Evolutionary conservation across 2,888 invertebrate genomes (phyloP).

Genomic region (Hecatera dysodea): DNA sequence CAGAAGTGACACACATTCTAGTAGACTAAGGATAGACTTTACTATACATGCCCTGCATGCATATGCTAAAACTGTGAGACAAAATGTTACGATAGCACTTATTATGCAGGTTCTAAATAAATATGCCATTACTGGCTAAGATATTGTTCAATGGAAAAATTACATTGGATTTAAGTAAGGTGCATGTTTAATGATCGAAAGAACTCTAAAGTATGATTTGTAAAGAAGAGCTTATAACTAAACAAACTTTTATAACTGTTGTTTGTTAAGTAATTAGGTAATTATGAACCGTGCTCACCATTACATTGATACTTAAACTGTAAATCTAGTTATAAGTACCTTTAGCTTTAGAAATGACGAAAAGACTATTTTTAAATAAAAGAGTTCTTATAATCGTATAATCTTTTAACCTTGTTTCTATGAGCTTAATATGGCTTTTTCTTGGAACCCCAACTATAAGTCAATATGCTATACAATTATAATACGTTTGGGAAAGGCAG

Average conservation of each 20-base stretch:
- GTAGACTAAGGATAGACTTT: background rate
- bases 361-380: slow-evolving; percentile 30
- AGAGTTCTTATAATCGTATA: background rate
- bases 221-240: background rate
- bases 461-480: background rate
- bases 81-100: background rate
- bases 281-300: background rate
- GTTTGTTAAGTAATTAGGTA: background rate
- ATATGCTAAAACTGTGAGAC: background rate
- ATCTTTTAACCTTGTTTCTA: background rate
- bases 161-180: background rate
- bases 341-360: background rate
- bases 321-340: slow-evolving; percentile 9
- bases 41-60: background rate
- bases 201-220: background rate
- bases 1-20: background rate
- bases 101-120: background rate
- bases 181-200: background rate
- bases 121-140: background rate
- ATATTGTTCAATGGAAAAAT: background rate
- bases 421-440: background rate
- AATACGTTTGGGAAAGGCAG: background rate
- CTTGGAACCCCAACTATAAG: background rate
- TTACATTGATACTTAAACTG: slow-evolving; percentile 1
- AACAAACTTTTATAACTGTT: background rate